Percentiles rank a stretch among this genome's conserved stretches.
These are phyloP conservation scores for Caenorhabditis panamensis DNA, from an alignment of 2,888 invertebrate species.

Conservation along the genomic window DNA sequence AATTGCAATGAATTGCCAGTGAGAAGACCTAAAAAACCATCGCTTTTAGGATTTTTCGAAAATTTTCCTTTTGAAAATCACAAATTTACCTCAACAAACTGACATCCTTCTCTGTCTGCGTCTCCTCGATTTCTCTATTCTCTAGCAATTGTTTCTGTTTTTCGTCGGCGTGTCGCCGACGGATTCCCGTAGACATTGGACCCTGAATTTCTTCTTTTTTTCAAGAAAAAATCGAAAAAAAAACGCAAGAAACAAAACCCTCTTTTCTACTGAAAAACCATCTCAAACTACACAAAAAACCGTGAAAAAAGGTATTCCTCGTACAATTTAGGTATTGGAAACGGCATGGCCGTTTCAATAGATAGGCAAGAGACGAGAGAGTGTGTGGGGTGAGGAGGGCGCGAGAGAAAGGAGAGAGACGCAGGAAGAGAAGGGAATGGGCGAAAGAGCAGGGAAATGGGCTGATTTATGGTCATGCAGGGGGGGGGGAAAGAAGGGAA, in stretches of 20 bases:
- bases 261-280: too few species aligned
- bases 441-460: slow-evolving; percentile 7
- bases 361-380: slow-evolving; percentile 11
- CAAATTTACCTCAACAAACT: slow-evolving; percentile 40
- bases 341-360: background rate
- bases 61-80: too few species aligned
- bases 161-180: slow-evolving; percentile 43
- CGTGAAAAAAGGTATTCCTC: too few species aligned
- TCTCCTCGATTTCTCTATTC: slow-evolving; percentile 20
- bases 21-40: slow-evolving; percentile 38
- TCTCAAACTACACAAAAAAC: too few species aligned
- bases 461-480: slow-evolving; percentile 3
- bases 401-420: background rate
- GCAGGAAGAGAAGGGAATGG: background rate
- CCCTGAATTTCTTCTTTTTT: background rate
- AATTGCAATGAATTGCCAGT: slow-evolving; percentile 61
- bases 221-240: background rate
- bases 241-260: background rate
- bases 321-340: background rate
- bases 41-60: background rate
- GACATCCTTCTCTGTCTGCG: slow-evolving; percentile 17
- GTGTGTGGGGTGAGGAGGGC: background rate
- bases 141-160: slow-evolving; percentile 17
- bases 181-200: slow-evolving; percentile 43
- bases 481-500: too few species aligned